Evolutionary conservation across 2,113 vertebrate genomes (phyloP), one percentile per base, ranked within the genome.

Genomic region (Corvus cornix): DNA sequence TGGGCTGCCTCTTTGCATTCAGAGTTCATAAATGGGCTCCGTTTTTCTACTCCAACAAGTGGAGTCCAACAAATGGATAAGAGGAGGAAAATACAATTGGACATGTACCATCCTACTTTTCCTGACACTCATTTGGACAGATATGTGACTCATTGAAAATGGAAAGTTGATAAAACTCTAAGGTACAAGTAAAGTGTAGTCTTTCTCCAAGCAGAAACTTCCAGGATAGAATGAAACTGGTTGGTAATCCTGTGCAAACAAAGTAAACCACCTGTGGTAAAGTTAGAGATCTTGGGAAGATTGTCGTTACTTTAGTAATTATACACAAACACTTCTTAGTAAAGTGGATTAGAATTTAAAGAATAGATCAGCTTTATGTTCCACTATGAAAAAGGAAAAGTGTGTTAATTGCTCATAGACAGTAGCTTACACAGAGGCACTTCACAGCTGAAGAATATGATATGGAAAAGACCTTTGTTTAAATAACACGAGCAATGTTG

Each of bases 331-430:
- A 92, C 86, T 95, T 96, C 94, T 95, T 77, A 93, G 88, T 90
- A 94, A 93, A 84, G 79, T 97, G 92, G 92, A 95, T 97, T 94
- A 92, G 89, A 96, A 95, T 95, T 87, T 87, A 67, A 95, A 97
- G 82, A 96, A 84, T 67, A 75, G 55, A 64, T 83, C 93, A 87
- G 76, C 90, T 90, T 91, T 77, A 49, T 84, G 60, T 76, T 94
- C 74, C 72, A 44, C 63, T 81, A 75, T 63, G 63, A 72, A 94
- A 96, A 96, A 97, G 79, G 94, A 95, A 95, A 96, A 95, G 84
- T 63, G 44, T 89, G 74, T 93, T 95, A 82, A 56, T 87, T 91
- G 84, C 85, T 94, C 27, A 44, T 44, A 91, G 89, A 91, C 94
- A 93, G 93, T 91, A 94, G 89, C 56, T 96, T 90, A 88, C 48